phyloP scores from a whole-genome alignment of 2,797 vertebrate species.

The Ceyx erithaca region DNA sequence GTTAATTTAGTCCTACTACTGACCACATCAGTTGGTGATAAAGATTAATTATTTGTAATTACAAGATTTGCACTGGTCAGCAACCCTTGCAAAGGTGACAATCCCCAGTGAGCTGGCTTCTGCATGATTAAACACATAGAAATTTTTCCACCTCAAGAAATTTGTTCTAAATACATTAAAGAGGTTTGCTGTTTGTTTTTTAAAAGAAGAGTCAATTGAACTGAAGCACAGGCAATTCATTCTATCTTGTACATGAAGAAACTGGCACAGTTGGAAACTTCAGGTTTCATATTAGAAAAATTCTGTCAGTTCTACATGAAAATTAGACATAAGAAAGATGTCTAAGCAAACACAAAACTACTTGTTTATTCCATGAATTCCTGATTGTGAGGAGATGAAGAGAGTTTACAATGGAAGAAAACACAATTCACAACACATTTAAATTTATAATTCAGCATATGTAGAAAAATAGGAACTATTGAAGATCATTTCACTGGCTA shows the following conservation, averaged over 20 bases:
- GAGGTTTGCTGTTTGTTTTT: neutral
- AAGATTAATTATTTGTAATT: neutral
- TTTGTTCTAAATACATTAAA: neutral
- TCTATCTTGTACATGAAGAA: neutral
- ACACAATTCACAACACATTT: neutral
- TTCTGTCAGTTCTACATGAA: neutral
- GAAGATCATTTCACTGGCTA: conserved; percentile 12
- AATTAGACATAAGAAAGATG: neutral
- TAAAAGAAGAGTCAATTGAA: neutral
- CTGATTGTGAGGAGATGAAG: neutral
- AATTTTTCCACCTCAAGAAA: neutral
- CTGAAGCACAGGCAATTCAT: neutral
- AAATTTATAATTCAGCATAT: neutral
- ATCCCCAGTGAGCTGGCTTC: neutral
- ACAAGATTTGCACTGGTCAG: neutral
- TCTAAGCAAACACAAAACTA: neutral
- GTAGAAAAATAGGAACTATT: conserved; percentile 7
- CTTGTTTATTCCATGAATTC: neutral
- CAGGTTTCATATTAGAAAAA: neutral
- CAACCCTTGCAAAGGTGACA: neutral
- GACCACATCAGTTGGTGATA: neutral
- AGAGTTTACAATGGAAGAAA: neutral
- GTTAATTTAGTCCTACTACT: neutral
- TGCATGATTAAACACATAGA: neutral
- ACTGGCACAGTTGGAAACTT: neutral